phyloP scores from a whole-genome alignment of 2,113 vertebrate genomes.

The Leptobrachium ailaonicum region DNA sequence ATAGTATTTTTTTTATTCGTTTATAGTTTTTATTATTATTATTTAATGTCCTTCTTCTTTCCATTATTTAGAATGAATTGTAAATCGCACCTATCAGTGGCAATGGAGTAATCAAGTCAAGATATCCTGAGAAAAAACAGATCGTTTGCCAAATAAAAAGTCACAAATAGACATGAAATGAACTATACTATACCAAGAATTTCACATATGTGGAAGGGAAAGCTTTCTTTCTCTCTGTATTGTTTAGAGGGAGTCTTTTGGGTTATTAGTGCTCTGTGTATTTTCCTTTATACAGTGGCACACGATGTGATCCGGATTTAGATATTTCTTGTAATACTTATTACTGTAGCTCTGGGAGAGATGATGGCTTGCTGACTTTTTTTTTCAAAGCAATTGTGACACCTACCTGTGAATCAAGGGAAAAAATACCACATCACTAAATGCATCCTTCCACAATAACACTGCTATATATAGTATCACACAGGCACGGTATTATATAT shows the following conservation, averaged over 20 bases:
- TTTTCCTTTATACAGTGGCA: slow-evolving; percentile 83
- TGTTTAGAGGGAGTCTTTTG: slow-evolving; percentile 64
- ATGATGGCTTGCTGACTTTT: slow-evolving; percentile 82
- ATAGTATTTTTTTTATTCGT: slow-evolving; percentile 76
- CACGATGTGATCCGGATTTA: slow-evolving; percentile 76
- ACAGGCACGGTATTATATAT: background rate
- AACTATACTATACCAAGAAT: slow-evolving; percentile 80
- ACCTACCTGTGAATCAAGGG: slow-evolving; percentile 95
- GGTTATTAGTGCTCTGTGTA: slow-evolving; percentile 73
- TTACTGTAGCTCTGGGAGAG: slow-evolving; percentile 68
- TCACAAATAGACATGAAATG: slow-evolving; percentile 83
- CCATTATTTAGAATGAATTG: slow-evolving; percentile 70
- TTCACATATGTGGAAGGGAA: slow-evolving; percentile 72
- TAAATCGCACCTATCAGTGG: slow-evolving; percentile 83
- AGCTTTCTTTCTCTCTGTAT: slow-evolving; percentile 55
- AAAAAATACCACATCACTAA: slow-evolving; percentile 76
- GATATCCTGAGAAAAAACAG: slow-evolving; percentile 93
- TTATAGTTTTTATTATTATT: slow-evolving; percentile 80
- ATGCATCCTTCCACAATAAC: slow-evolving; percentile 55
- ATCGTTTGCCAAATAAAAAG: slow-evolving; percentile 73
- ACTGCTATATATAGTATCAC: background rate
- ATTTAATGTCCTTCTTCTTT: slow-evolving; percentile 64
- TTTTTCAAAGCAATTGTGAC: slow-evolving; percentile 97
- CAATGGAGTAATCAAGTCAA: slow-evolving; percentile 89
- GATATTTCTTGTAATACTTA: slow-evolving; percentile 71